A percentile compares a stretch with the other conserved stretches of the same genome.
phyloP scores from a whole-genome alignment of 1,140 invertebrate genomes.

The Gryllus bimaculatus region DNA sequence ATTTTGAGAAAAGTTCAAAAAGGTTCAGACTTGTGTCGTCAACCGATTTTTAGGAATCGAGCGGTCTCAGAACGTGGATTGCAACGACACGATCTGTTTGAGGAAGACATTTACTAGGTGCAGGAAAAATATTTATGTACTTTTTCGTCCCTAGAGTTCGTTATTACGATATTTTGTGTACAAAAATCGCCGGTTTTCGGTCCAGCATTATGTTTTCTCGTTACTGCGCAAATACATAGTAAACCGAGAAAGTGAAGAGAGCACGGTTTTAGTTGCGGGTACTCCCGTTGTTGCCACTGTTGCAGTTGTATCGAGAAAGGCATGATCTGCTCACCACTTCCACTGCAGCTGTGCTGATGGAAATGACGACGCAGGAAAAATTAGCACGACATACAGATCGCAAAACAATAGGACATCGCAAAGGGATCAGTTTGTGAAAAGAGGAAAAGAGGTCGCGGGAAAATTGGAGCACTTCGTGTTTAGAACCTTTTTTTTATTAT shows the following conservation, averaged over 20 bases:
- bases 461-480: neutral
- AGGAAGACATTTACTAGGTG: too few species aligned
- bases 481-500: neutral
- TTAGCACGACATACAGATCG: neutral
- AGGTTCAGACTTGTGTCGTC: too few species aligned
- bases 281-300: neutral
- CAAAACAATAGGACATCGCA: neutral
- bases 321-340: neutral
- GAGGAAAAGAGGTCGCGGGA: neutral
- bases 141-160: too few species aligned
- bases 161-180: too few species aligned
- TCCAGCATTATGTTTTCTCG: too few species aligned
- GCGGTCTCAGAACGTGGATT: too few species aligned
- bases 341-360: neutral
- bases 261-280: neutral
- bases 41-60: too few species aligned
- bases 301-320: neutral
- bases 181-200: too few species aligned
- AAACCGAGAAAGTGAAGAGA: neutral
- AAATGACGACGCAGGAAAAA: neutral
- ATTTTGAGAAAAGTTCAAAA: too few species aligned
- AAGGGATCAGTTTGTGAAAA: neutral
- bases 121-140: too few species aligned
- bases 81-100: too few species aligned
- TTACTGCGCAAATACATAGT: too few species aligned